These are phyloP conservation scores for Ceratotherium simum DNA, from an alignment of 2,113 vertebrate genomes.

Conservation along the genomic window DNA sequence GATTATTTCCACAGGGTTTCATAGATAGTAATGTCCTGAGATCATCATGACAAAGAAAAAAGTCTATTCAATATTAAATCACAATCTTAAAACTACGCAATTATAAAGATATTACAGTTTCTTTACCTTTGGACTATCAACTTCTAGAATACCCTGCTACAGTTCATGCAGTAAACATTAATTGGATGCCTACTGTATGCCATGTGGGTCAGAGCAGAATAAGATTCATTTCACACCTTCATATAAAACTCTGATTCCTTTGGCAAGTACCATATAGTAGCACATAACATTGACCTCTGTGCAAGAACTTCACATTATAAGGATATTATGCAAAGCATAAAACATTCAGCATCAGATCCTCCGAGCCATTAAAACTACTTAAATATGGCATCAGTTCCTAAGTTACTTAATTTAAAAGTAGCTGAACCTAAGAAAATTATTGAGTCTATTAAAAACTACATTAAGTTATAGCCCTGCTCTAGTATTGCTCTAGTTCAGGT, in stretches of 20 bases:
- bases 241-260: conserved; percentile 47
- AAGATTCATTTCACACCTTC: conserved; percentile 55
- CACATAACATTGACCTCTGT: conserved; percentile 4
- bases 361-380: conserved; percentile 67
- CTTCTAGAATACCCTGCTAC: not conserved
- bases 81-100: not conserved
- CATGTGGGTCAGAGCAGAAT: conserved; percentile 4
- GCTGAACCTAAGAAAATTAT: conserved; percentile 64
- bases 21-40: not conserved
- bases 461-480: not conserved
- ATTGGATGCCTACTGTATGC: conserved; percentile 9
- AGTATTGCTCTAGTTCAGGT: not conserved
- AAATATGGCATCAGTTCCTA: conserved; percentile 58
- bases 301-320: conserved; percentile 3
- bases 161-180: not conserved
- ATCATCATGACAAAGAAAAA: conserved; percentile 3
- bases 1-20: conserved; percentile 13
- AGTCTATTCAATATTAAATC: not conserved
- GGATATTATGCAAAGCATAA: conserved; percentile 56
- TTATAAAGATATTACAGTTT: conserved; percentile 58
- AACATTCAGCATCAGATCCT: not conserved
- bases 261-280: conserved; percentile 30
- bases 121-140: not conserved
- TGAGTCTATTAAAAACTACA: conserved; percentile 67
- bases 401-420: conserved; percentile 71